Base-by-base conservation (phyloP, 2,888 invertebrate genomes). In the Camponotus fellah region DNA sequence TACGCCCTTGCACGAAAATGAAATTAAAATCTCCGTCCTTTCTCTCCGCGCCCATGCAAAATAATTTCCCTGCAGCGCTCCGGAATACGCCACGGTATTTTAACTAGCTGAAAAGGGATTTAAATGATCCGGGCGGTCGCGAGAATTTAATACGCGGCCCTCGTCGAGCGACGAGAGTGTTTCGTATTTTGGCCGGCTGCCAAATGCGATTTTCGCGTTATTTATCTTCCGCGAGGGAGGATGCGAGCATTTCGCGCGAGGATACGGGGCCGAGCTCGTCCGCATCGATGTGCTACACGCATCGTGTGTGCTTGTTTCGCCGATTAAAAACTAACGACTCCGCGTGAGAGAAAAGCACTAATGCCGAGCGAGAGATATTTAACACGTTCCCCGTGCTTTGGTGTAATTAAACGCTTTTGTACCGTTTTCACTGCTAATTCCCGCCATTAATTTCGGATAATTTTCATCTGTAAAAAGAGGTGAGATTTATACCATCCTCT, bases 51-150 rank as follows among this genome's bases (percentile, higher is more conserved):
- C 21, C 17, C 26, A 17, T 40, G 76, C 56, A 76, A 72, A 71
- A 80, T 64, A 81, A 81, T 68, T 68, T 82, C 56, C 66, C 64
- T 58, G 72, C 56, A 43, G 74, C n/a, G 34, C 40, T 21, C 64
- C 64, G 64, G 32, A 69, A 76, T 66, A 72, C 66, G 83, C 43
- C 53, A 56, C 21, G 79, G 49, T 80, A 83, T 83, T 85, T 85
- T 80, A 79, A 80, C 85, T 58, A 79, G 75, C 80, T 83, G 75
- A 85, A 84, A 83, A 83, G 74, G 56, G 83, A 85, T 85, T 85
- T 83, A 85, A 85, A 85, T 75, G 85, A 85, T 66, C 64, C 79
- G 43, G 62, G 69, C 65, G 60, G 68, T 74, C 69, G 68, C 74
- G 62, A 49, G 66, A 85, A 85, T 72, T 84, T 75, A 82, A 82